phyloP scores from a whole-genome alignment of 2,888 invertebrate species.

The Troglohyphantes excavatus region DNA sequence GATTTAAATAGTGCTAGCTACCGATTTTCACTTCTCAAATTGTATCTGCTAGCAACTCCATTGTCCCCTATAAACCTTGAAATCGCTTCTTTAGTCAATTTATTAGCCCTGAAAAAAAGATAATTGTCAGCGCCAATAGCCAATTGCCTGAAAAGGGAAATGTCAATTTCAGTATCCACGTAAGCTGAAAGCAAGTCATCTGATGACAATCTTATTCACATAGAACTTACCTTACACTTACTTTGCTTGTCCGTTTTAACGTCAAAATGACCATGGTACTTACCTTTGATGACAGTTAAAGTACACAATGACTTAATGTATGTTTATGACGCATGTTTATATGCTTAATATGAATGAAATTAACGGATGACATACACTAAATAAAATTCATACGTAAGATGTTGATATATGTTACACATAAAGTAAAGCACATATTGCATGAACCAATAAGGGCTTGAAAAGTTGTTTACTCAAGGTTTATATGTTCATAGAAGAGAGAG shows the following conservation, averaged over 20 bases:
- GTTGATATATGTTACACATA: neutral
- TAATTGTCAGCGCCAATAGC: neutral
- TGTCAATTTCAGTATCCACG: neutral
- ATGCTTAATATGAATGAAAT: neutral
- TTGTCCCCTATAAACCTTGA: neutral
- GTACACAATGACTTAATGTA: no score
- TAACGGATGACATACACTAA: neutral
- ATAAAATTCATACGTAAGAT: neutral
- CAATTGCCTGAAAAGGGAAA: neutral
- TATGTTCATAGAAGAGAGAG: neutral
- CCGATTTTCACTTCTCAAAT: neutral
- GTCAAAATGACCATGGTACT: slow-evolving; percentile 17
- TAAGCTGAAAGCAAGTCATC: neutral
- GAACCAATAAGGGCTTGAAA: slow-evolving; percentile 27
- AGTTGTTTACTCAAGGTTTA: neutral
- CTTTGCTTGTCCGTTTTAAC: slow-evolving; percentile 5
- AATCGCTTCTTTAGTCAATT: slow-evolving; percentile 12
- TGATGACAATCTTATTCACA: neutral
- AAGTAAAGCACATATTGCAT: neutral
- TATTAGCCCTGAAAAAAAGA: slow-evolving; percentile 22
- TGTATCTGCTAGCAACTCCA: neutral
- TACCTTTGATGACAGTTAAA: slow-evolving; percentile 27
- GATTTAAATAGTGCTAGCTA: no score
- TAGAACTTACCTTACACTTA: slow-evolving; percentile 50
- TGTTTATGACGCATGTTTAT: neutral